These are phyloP conservation scores for Xyrichtys novacula DNA, from an alignment of 2,797 vertebrate genomes.

Conservation along the genomic window DNA sequence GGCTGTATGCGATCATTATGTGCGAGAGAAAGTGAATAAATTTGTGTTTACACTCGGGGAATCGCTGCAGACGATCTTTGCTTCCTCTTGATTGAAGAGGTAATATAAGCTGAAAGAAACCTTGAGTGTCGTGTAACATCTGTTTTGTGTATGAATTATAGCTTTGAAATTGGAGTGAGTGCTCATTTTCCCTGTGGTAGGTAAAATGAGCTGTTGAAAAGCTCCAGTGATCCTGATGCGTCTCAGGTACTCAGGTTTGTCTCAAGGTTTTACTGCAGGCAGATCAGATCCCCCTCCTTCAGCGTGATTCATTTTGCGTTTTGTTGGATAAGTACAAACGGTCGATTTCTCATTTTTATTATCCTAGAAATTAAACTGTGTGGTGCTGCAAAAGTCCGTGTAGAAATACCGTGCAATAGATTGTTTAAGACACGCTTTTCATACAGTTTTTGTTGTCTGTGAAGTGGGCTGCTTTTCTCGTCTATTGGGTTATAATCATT, in stretches of 20 bases:
- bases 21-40: constrained; percentile 67
- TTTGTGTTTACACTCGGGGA: constrained; percentile 73
- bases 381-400: constrained; percentile 6
- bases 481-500: too few relatives aligned
- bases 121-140: constrained; percentile 79
- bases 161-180: constrained; percentile 69
- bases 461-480: too few relatives aligned
- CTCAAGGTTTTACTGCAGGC: constrained; percentile 29
- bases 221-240: constrained; percentile 47
- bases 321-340: constrained; percentile 29
- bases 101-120: constrained; percentile 61
- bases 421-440: too few relatives aligned
- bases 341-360: constrained; percentile 14
- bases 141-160: constrained; percentile 85
- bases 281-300: constrained; percentile 44
- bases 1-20: constrained; percentile 47
- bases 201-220: constrained; percentile 78
- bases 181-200: constrained; percentile 82
- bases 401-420: too few relatives aligned
- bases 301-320: constrained; percentile 28
- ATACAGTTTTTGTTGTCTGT: too few relatives aligned
- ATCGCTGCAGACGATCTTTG: constrained; percentile 54
- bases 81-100: constrained; percentile 55
- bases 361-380: constrained; percentile 17
- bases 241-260: constrained; percentile 41